phyloP scores from a whole-genome alignment of 2,888 invertebrate genomes.

The Lycaena phlaeas region DNA sequence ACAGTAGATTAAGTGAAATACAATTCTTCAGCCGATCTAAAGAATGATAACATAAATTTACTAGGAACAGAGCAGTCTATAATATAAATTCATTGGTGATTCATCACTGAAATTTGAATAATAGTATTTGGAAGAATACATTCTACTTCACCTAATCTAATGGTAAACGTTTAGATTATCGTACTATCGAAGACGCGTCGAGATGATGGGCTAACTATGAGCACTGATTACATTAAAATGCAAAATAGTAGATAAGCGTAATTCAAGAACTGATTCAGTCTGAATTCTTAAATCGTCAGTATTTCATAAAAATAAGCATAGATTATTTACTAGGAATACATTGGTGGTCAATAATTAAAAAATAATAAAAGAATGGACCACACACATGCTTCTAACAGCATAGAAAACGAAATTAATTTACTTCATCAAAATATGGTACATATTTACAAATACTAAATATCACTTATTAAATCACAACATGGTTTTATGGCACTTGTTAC shows the following conservation, averaged over 20 bases:
- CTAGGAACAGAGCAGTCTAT: slow-evolving; percentile 64
- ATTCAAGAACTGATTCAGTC: slow-evolving; percentile 19
- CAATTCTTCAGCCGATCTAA: slow-evolving; percentile 35
- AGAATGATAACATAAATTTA: slow-evolving; percentile 37
- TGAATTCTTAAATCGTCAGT: slow-evolving; percentile 9
- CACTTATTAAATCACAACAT: slow-evolving; percentile 71
- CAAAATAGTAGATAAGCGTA: slow-evolving; percentile 24
- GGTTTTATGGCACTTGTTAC: slow-evolving; percentile 68
- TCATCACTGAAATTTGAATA: slow-evolving; percentile 65
- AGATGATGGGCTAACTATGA: slow-evolving; percentile 24
- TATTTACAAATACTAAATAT: slow-evolving; percentile 73
- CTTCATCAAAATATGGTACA: slow-evolving; percentile 62
- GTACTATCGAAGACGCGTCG: slow-evolving; percentile 61
- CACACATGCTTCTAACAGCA: not conserved
- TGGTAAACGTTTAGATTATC: slow-evolving; percentile 31
- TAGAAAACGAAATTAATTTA: slow-evolving; percentile 8
- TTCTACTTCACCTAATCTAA: slow-evolving; percentile 60
- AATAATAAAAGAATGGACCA: slow-evolving; percentile 2
- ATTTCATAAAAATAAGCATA: slow-evolving; percentile 1
- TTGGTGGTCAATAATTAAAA: slow-evolving; percentile 1
- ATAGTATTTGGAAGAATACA: slow-evolving; percentile 25
- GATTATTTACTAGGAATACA: not conserved
- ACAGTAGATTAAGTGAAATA: slow-evolving; percentile 60
- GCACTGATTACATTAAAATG: slow-evolving; percentile 28
- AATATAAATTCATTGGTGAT: slow-evolving; percentile 64